These are phyloP conservation scores for Parauchenoglanis ngamensis DNA, from an alignment of 2,797 vertebrate species.

Conservation along the genomic window DNA sequence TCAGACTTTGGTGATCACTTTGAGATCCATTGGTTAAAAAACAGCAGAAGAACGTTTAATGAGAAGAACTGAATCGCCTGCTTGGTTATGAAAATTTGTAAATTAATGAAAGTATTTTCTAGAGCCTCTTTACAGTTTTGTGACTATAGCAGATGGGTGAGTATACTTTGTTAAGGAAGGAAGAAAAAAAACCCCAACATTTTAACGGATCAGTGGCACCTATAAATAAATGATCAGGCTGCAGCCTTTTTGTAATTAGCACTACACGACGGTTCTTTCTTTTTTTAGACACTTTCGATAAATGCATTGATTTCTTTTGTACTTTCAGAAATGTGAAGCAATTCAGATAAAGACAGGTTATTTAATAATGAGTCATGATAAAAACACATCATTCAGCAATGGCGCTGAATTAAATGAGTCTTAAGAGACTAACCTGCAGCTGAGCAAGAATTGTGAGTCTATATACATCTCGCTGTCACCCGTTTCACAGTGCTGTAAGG, in stretches of 20 bases:
- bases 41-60: neutral
- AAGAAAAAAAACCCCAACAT: neutral
- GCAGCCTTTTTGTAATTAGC: neutral
- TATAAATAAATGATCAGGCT: neutral
- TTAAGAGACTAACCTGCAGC: conserved; percentile 12
- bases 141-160: neutral
- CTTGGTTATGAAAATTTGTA: neutral
- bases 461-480: conserved; percentile 32
- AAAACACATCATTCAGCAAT: neutral
- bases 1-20: neutral
- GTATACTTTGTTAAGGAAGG: neutral
- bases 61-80: neutral
- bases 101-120: conserved; percentile 1
- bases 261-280: neutral
- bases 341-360: neutral
- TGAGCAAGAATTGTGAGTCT: neutral
- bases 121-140: conserved; percentile 8
- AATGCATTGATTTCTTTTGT: neutral
- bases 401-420: neutral
- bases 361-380: neutral
- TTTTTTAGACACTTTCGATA: neutral
- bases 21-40: neutral
- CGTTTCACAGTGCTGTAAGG: conserved; percentile 29
- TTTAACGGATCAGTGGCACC: neutral
- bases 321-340: neutral